Conservation (phyloP, 2,797 vertebrate species). For the Lutjanus argentimaculatus region DNA sequence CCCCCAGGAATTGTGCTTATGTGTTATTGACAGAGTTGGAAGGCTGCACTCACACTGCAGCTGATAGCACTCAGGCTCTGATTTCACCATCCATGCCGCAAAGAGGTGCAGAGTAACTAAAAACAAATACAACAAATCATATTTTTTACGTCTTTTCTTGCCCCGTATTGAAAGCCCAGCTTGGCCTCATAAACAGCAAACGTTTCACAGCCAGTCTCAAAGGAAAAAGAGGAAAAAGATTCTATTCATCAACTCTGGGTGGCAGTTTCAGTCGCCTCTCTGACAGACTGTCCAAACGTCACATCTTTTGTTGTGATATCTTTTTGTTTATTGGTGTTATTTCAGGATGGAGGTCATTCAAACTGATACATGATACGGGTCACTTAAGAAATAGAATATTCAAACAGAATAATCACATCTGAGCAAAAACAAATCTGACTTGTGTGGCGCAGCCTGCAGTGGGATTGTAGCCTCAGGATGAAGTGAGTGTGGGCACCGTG, state of each 20-base stretch:
- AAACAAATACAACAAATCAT: not conserved
- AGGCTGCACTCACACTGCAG: slow-evolving; percentile 13
- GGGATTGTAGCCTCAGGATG: slow-evolving; percentile 18
- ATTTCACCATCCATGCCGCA: not conserved
- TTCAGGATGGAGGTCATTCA: slow-evolving; percentile 6
- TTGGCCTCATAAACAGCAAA: not conserved
- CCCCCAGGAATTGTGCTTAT: slow-evolving; percentile 24
- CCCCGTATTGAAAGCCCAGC: not conserved
- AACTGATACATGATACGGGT: slow-evolving; percentile 1
- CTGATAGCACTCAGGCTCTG: slow-evolving; percentile 1
- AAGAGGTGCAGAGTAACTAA: not conserved
- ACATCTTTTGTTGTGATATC: not conserved
- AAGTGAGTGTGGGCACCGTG: not conserved
- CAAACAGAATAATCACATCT: not conserved
- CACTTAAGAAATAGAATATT: not conserved
- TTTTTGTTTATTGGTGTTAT: not conserved
- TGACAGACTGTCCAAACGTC: not conserved
- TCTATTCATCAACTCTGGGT: not conserved
- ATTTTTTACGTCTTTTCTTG: not conserved
- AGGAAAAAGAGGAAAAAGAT: not conserved
- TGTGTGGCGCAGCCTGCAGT: not conserved
- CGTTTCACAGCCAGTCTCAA: not conserved
- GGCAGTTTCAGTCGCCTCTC: not conserved
- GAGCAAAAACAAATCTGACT: not conserved
- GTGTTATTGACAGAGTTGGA: slow-evolving; percentile 43